These are phyloP conservation scores for Nephrotoma guestfalica DNA, from an alignment of 2,888 invertebrate species.

Conservation along the genomic window DNA sequence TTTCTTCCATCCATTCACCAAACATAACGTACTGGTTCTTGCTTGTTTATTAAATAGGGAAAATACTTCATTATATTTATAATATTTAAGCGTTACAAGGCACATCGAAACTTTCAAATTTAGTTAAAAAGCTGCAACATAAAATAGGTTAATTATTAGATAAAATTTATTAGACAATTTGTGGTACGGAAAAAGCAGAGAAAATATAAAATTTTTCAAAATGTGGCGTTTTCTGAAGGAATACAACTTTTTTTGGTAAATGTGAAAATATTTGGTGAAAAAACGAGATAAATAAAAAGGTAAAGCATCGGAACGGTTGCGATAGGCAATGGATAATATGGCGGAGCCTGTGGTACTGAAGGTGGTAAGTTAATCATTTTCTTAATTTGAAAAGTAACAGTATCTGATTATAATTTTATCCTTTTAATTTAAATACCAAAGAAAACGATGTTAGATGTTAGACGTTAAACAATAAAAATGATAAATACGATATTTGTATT, in stretches of 20 bases:
- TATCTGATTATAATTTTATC: not conserved
- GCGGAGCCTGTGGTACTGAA: not conserved
- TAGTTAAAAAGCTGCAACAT: not conserved
- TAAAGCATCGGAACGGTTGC: not conserved
- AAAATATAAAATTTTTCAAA: not conserved
- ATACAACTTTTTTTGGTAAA: not conserved
- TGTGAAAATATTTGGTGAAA: not conserved
- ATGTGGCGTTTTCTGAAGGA: not conserved
- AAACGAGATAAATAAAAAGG: not conserved
- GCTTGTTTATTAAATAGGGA: not conserved
- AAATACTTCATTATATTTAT: not conserved
- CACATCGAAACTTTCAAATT: not conserved
- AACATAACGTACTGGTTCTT: not conserved
- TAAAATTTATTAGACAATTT: not conserved
- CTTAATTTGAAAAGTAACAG: not conserved
- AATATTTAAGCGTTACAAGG: not conserved
- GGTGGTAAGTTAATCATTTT: not conserved
- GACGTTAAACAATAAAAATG: too few species aligned
- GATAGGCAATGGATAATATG: constrained; percentile 1
- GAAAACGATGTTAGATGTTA: too few species aligned
- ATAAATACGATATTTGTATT: too few species aligned
- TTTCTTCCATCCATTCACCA: not conserved
- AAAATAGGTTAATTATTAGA: not conserved
- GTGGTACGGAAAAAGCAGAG: not conserved
- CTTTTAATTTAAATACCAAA: too few species aligned